Percentiles rank a stretch among this genome's conserved stretches.
phyloP scores from a whole-genome alignment of 2,888 invertebrate genomes.

The Caenorhabditis macrosperma region DNA sequence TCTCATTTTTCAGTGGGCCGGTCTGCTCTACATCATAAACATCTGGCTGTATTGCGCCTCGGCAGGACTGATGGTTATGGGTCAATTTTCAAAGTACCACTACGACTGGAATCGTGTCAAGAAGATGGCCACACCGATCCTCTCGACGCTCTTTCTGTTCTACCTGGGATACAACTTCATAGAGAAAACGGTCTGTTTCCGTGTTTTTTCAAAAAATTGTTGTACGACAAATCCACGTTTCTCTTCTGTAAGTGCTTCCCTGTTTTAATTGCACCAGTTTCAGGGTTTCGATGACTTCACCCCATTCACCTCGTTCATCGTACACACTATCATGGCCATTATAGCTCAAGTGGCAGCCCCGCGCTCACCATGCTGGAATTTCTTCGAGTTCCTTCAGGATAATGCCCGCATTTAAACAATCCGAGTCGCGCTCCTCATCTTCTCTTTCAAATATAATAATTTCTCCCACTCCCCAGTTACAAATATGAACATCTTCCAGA shows the following conservation, averaged over 20 bases:
- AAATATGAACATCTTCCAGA: too few species aligned
- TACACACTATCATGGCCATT: slow-evolving; percentile 34
- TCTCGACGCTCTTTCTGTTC: neutral
- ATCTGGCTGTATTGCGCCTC: slow-evolving; percentile 2
- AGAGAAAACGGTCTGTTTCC: slow-evolving; percentile 7
- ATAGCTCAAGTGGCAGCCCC: slow-evolving; percentile 20
- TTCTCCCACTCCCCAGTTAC: too few species aligned
- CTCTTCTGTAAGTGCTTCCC: neutral
- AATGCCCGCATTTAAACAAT: too few species aligned
- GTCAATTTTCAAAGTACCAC: slow-evolving; percentile 22
- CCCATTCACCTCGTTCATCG: slow-evolving; percentile 9
- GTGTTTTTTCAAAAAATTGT: neutral
- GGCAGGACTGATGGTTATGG: slow-evolving; percentile 31
- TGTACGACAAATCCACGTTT: neutral
- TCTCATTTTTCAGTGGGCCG: slow-evolving; percentile 28
- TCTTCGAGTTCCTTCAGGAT: neutral
- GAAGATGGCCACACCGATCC: neutral
- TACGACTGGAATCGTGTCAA: slow-evolving; percentile 16
- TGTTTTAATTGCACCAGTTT: slow-evolving; percentile 9
- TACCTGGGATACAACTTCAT: neutral
- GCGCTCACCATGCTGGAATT: neutral
- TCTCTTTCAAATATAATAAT: too few species aligned
- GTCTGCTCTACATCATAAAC: slow-evolving; percentile 21
- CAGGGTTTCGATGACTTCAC: slow-evolving; percentile 16
- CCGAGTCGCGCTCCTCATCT: too few species aligned